These are phyloP conservation scores for Himalopsyche japonica DNA, from an alignment of 2,888 invertebrate species.

Conservation along the genomic window DNA sequence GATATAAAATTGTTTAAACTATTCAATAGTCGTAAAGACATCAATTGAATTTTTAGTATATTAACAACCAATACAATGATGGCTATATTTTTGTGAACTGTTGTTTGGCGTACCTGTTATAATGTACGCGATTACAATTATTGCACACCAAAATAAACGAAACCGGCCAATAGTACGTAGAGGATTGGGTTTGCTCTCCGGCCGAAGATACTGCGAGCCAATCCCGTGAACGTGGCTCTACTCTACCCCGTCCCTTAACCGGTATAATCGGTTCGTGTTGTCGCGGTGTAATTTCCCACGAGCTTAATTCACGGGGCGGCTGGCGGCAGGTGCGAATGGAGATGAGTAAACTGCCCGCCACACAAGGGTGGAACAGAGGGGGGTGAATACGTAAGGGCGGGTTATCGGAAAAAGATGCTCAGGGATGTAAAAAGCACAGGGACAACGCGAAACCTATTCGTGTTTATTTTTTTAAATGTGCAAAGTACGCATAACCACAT, in stretches of 20 bases:
- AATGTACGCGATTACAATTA: too few species aligned
- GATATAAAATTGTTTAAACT: too few species aligned
- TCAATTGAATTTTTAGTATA: too few species aligned
- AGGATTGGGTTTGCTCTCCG: background rate
- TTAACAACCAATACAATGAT: too few species aligned
- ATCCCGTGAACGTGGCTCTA: background rate
- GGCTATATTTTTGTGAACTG: too few species aligned
- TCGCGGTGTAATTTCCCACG: conserved; percentile 32
- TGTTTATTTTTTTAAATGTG: too few species aligned
- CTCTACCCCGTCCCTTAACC: background rate
- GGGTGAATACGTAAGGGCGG: background rate
- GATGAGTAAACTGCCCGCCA: background rate
- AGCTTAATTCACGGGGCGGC: conserved; percentile 26
- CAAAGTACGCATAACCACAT: too few species aligned
- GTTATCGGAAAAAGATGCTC: background rate
- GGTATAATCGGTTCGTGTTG: background rate
- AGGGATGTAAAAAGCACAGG: background rate
- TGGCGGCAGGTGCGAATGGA: background rate
- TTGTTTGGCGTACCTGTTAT: too few species aligned
- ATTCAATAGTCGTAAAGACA: too few species aligned
- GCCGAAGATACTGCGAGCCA: background rate
- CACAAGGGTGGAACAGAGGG: background rate
- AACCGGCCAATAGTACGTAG: background rate
- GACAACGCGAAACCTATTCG: background rate
- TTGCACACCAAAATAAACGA: too few species aligned